phyloP scores from a whole-genome alignment of 2,797 vertebrate species.

The Chanos chanos region DNA sequence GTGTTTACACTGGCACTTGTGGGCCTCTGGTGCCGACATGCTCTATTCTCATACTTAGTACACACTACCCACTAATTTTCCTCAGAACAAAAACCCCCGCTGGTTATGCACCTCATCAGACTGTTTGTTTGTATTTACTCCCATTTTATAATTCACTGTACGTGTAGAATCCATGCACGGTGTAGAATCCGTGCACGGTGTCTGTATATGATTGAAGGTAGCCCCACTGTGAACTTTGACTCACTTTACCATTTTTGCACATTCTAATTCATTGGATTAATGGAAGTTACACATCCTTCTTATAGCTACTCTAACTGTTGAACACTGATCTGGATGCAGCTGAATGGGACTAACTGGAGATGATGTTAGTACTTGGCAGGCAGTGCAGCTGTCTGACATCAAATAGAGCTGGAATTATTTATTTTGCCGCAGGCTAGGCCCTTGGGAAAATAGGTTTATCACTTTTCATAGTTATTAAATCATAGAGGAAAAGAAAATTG shows the following conservation, averaged over 20 bases:
- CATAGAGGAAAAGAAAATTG: too few relatives aligned
- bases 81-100: background rate
- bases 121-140: background rate
- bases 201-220: too few relatives aligned
- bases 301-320: background rate
- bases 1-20: slow-evolving; percentile 13
- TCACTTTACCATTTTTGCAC: background rate
- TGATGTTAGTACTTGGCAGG: slow-evolving; percentile 5
- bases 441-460: slow-evolving; percentile 5
- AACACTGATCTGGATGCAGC: background rate
- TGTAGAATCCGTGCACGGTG: too few relatives aligned
- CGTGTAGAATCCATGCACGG: too few relatives aligned
- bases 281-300: background rate
- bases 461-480: slow-evolving; percentile 10
- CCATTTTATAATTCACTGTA: background rate
- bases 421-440: background rate
- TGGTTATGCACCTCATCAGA: too few relatives aligned
- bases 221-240: too few relatives aligned
- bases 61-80: too few relatives aligned
- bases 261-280: background rate
- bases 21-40: background rate
- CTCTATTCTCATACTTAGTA: too few relatives aligned
- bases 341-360: slow-evolving; percentile 24
- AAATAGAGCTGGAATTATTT: slow-evolving; percentile 44
- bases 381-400: slow-evolving; percentile 35